Evolutionary conservation across 2,888 invertebrate species (phyloP).

Genomic region (Acrocera orbiculus): DNA sequence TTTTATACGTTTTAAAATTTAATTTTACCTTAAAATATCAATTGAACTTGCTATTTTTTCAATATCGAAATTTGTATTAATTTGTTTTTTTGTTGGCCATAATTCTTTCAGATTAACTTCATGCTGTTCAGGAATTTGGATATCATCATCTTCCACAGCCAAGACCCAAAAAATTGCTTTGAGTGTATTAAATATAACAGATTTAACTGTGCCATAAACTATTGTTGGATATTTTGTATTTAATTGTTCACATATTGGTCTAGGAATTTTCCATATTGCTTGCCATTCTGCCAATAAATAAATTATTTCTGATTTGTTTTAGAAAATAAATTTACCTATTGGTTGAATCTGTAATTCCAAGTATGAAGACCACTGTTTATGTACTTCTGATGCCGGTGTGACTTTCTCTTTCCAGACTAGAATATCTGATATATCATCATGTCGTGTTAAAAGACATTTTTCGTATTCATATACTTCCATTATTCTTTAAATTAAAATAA

Average conservation of each 20-base stretch:
- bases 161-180: constrained; percentile 35
- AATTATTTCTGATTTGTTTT: background rate
- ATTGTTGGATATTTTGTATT: constrained; percentile 40
- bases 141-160: constrained; percentile 39
- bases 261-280: constrained; percentile 44
- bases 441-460: constrained; percentile 37
- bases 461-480: constrained; percentile 43
- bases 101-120: constrained; percentile 37
- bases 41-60: constrained; percentile 37
- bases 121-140: constrained; percentile 37
- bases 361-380: constrained; percentile 37
- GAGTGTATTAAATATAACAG: constrained; percentile 33
- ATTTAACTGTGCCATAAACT: constrained; percentile 37
- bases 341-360: constrained; percentile 39
- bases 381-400: constrained; percentile 34
- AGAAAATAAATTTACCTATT: constrained; percentile 17
- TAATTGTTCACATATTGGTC: constrained; percentile 37
- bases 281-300: constrained; percentile 34
- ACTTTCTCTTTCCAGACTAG: constrained; percentile 29
- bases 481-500: constrained; percentile 7
- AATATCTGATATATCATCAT: constrained; percentile 36
- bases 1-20: too few relatives aligned
- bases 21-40: constrained; percentile 31
- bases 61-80: constrained; percentile 34
- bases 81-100: constrained; percentile 39